Percentiles rank a stretch among this genome's conserved stretches.
phyloP scores from a whole-genome alignment of 2,888 invertebrate genomes.

The Oegoconia quadripuncta region DNA sequence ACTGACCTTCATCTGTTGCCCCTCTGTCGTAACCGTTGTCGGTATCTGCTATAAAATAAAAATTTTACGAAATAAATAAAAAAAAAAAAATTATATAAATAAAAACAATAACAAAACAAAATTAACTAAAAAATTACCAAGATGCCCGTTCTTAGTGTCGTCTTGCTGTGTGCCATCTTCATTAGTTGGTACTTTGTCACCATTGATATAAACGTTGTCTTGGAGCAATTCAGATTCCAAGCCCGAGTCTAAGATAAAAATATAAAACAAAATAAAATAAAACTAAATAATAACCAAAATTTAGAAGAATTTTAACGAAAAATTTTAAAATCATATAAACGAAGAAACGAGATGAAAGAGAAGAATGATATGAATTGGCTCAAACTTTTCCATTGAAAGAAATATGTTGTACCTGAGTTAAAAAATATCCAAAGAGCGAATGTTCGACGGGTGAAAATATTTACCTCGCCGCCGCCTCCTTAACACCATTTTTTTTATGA shows the following conservation, averaged over 20 bases:
- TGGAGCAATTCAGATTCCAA: slow-evolving; percentile 82
- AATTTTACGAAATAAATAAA: slow-evolving; percentile 33
- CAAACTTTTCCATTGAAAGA: neutral
- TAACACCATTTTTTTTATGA: too few species aligned
- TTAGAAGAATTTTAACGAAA: neutral
- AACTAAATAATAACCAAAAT: slow-evolving; percentile 12
- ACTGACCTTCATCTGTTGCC: slow-evolving; percentile 68
- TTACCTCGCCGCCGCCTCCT: too few species aligned
- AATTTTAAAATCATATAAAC: too few species aligned
- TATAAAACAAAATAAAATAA: slow-evolving; percentile 25
- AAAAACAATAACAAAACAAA: slow-evolving; percentile 18
- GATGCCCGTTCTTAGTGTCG: slow-evolving; percentile 73
- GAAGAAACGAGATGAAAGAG: neutral
- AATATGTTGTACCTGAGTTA: neutral
- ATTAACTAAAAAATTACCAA: slow-evolving; percentile 64
- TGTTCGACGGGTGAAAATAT: too few species aligned
- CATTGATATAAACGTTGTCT: slow-evolving; percentile 69
- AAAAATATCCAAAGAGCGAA: too few species aligned
- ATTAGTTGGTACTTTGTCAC: slow-evolving; percentile 63
- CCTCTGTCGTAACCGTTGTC: slow-evolving; percentile 62
- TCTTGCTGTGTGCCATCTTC: slow-evolving; percentile 70
- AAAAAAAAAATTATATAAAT: slow-evolving; percentile 21
- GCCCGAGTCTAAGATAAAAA: slow-evolving; percentile 75
- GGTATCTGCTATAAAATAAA: slow-evolving; percentile 57
- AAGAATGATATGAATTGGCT: slow-evolving; percentile 10